Evolutionary conservation across 2,113 vertebrate genomes (phyloP).

Genomic region (Chionomys nivalis): DNA sequence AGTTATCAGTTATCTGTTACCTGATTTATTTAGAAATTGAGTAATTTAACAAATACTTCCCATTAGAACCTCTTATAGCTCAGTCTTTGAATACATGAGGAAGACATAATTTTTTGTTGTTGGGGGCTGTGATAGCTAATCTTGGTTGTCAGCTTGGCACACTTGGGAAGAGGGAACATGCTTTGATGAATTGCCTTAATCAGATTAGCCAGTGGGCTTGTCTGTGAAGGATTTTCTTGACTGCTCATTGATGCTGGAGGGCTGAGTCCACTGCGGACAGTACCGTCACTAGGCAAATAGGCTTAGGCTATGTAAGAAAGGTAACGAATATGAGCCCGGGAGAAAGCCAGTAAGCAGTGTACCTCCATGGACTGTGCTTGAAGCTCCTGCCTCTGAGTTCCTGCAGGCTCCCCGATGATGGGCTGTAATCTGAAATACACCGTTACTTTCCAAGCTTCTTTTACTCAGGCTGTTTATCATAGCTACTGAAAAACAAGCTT

Average conservation of each 20-base stretch:
- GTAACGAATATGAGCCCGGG: neutral
- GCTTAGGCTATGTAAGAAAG: neutral
- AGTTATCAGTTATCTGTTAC: neutral
- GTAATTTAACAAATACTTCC: neutral
- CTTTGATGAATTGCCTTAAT: neutral
- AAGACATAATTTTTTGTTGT: neutral
- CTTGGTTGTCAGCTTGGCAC: neutral
- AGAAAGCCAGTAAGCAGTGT: neutral
- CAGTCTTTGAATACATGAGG: neutral
- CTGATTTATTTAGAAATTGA: neutral
- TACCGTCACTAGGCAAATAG: neutral
- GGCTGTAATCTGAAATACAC: neutral
- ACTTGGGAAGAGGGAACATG: neutral
- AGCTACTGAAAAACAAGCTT: neutral
- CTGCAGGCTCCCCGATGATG: neutral
- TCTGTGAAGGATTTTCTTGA: neutral
- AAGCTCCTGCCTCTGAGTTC: neutral
- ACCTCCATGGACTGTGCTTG: neutral
- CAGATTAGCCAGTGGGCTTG: neutral
- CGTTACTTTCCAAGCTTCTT: neutral
- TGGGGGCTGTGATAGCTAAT: neutral
- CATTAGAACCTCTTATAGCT: neutral
- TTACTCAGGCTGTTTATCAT: neutral
- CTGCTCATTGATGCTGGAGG: neutral
- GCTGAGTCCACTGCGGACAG: neutral